Percentiles rank a stretch among this genome's conserved stretches.
Conservation (phyloP, 2,888 invertebrate genomes). For the Rhingia rostrata region DNA sequence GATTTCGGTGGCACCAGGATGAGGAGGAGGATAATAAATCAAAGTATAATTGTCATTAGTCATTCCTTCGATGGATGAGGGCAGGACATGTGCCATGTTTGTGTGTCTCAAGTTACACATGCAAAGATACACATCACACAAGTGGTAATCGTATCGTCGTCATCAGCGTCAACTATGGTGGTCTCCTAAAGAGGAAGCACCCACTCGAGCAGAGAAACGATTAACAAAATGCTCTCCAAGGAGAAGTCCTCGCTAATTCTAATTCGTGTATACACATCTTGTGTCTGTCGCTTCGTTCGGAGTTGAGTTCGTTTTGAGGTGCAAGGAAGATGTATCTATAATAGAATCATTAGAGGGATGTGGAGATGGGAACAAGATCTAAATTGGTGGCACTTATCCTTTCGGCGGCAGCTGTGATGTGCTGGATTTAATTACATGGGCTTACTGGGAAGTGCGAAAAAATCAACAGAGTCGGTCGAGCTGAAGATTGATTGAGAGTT, state of each 20-base stretch:
- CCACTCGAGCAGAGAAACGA: slow-evolving; percentile 62
- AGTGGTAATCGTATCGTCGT: slow-evolving; percentile 46
- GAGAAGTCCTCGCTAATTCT: slow-evolving; percentile 60
- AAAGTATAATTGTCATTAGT: slow-evolving; percentile 69
- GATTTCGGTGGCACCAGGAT: slow-evolving; percentile 49
- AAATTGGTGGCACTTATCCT: slow-evolving; percentile 74
- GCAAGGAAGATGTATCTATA: slow-evolving; percentile 69
- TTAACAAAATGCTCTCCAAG: slow-evolving; percentile 67
- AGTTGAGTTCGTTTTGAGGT: slow-evolving; percentile 50
- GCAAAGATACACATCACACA: slow-evolving; percentile 59
- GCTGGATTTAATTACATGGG: slow-evolving; percentile 67
- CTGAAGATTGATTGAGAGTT: slow-evolving; percentile 54
- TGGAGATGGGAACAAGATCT: slow-evolving; percentile 45
- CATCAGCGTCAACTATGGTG: slow-evolving; percentile 64
- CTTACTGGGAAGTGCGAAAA: slow-evolving; percentile 66
- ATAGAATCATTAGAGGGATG: slow-evolving; percentile 66
- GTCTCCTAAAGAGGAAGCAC: slow-evolving; percentile 69
- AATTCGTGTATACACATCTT: slow-evolving; percentile 43
- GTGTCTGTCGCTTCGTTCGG: slow-evolving; percentile 24
- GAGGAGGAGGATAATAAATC: slow-evolving; percentile 64
- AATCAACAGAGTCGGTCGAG: slow-evolving; percentile 40
- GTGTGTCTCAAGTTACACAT: slow-evolving; percentile 72
- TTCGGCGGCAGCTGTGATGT: slow-evolving; percentile 72
- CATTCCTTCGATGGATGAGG: slow-evolving; percentile 63
- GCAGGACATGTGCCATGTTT: slow-evolving; percentile 73